Evolutionary conservation across 1,140 invertebrate species (phyloP).

Genomic region (Anthonomus grandis): DNA sequence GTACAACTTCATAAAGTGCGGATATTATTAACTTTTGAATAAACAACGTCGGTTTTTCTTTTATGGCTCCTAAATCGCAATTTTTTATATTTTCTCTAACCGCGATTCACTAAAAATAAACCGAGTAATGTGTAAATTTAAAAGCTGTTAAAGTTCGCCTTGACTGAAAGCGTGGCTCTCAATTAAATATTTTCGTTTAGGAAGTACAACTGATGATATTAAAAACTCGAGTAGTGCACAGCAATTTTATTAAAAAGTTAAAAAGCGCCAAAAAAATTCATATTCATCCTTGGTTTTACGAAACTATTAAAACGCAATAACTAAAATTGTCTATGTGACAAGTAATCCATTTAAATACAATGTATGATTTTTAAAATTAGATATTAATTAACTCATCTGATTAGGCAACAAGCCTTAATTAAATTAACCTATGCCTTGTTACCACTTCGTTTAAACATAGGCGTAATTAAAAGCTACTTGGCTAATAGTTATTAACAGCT

Average conservation of each 20-base stretch:
- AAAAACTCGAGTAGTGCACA: no score
- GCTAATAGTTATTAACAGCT: no score
- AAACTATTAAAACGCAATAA: no score
- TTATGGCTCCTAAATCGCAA: neutral
- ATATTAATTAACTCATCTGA: no score
- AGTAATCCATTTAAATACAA: no score
- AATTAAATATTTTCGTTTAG: neutral
- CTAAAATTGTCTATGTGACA: no score
- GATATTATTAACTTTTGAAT: slow-evolving; percentile 10
- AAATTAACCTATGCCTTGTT: no score
- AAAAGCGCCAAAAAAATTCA: neutral
- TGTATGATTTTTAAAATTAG: no score
- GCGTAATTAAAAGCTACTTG: no score
- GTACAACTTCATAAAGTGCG: neutral
- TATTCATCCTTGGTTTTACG: neutral
- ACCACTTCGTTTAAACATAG: no score
- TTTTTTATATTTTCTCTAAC: neutral
- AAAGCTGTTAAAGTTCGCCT: neutral
- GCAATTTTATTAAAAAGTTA: neutral
- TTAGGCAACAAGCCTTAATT: no score
- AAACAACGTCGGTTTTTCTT: slow-evolving; percentile 3
- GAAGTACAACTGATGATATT: neutral
- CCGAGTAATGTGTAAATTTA: neutral
- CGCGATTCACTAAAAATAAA: neutral
- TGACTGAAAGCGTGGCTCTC: neutral